Evolutionary conservation across 2,888 invertebrate genomes (phyloP), one percentile per base, ranked within the genome.

Genomic region (Caradrina clavipalpis): DNA sequence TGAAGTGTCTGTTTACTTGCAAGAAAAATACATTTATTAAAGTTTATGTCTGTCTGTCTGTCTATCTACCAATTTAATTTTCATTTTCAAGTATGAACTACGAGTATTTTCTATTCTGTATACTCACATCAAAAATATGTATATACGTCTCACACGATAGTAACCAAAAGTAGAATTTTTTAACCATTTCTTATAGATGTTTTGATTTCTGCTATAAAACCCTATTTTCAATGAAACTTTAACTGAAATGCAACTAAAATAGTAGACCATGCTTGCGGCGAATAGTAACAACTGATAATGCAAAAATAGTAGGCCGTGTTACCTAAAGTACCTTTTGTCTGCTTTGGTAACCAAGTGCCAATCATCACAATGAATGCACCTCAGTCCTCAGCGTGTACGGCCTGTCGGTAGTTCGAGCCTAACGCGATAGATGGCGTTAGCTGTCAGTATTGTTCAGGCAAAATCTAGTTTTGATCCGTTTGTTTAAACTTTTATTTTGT

Each of bases 361-460:
- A 64, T 68, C 70, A 68, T 50, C n/a, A 17, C 21, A n/a, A 26
- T 54, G 61, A 58, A 71, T 35, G 45, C 21, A 62, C 21, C 70
- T 75, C 62, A 26, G 15, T 5, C 45, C 17, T 17, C 45, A 45
- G 21, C 53, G 55, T 57, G 60, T 58, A 31, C 50, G 17, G 39
- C n/a, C 51, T 64, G 51, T 45, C 45, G 0, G 35, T 73, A 78
- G 77, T 78, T 78, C 73, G 17, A 1, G 21, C 31, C 1, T 0
- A 8, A 47, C 22, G 21, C 39, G 31, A 21, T 72, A 78, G 78
- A 65, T 78, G 78, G 80, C 78, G 80, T 11, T 76, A 42, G 47
- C n/a, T 17, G 26, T 1, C 51, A 21, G 55, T 70, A 50, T 75
- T 65, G 31, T 58, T 58, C 35, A 22, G 1, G 2, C 13, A 11